These are phyloP conservation scores for Torymus texanus DNA, from an alignment of 2,888 invertebrate species.

Conservation along the genomic window DNA sequence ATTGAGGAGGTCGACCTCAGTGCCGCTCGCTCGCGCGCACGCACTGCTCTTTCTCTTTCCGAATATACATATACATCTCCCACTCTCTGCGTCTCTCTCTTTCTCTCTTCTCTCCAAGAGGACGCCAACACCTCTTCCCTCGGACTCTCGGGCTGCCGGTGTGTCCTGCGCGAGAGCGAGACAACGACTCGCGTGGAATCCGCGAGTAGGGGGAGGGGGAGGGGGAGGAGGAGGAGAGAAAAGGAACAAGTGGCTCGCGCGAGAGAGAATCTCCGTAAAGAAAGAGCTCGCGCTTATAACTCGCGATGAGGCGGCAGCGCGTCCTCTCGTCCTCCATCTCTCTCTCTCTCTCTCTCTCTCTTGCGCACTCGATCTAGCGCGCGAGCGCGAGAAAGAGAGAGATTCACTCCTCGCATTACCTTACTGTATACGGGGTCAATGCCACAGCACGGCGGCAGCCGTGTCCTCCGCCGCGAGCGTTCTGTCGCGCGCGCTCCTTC, in stretches of 20 bases:
- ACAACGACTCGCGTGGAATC: slow-evolving; percentile 57
- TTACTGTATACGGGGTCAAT: slow-evolving; percentile 59
- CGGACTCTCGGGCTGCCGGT: slow-evolving; percentile 21
- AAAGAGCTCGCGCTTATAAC: slow-evolving; percentile 54
- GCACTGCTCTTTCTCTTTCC: not conserved
- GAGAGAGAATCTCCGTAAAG: slow-evolving; percentile 50
- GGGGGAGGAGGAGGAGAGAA: slow-evolving; percentile 20
- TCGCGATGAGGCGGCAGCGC: slow-evolving; percentile 44
- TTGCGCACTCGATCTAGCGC: slow-evolving; percentile 23
- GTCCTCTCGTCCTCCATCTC: slow-evolving; percentile 27
- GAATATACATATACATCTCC: slow-evolving; percentile 10
- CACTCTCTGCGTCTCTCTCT: slow-evolving; percentile 18
- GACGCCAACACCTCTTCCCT: slow-evolving; percentile 33
- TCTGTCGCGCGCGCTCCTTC: slow-evolving; percentile 44
- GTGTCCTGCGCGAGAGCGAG: slow-evolving; percentile 21
- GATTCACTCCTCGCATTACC: slow-evolving; percentile 54
- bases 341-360: slow-evolving; percentile 19
- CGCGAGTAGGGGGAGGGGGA: slow-evolving; percentile 17
- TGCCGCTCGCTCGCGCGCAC: slow-evolving; percentile 13
- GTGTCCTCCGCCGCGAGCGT: slow-evolving; percentile 55
- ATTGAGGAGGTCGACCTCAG: slow-evolving; percentile 55
- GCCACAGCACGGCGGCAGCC: slow-evolving; percentile 52
- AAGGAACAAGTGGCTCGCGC: slow-evolving; percentile 54
- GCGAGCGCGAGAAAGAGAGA: not conserved
- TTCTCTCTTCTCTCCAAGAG: slow-evolving; percentile 1